Percentiles rank a stretch among this genome's conserved stretches.
These are phyloP conservation scores for Orchestes rusci DNA, from an alignment of 2,888 invertebrate genomes.

Conservation along the genomic window DNA sequence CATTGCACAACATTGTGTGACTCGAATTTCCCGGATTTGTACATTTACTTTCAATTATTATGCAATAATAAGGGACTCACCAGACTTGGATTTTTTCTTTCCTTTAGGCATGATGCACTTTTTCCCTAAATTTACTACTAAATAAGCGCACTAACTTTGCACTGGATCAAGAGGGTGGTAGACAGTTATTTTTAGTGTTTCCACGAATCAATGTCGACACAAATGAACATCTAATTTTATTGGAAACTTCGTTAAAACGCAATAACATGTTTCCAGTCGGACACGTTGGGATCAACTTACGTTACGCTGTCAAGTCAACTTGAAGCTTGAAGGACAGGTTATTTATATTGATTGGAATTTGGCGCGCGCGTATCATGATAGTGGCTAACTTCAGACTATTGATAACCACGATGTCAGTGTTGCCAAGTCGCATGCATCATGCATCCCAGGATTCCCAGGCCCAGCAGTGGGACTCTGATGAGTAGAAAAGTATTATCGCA, in stretches of 20 bases:
- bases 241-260: slow-evolving; percentile 63
- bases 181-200: slow-evolving; percentile 67
- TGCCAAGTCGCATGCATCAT: no score
- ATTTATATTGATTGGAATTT: slow-evolving; percentile 22
- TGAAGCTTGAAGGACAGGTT: slow-evolving; percentile 19
- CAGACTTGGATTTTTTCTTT: slow-evolving; percentile 67
- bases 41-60: no score
- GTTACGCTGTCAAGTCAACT: no score
- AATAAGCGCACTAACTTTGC: slow-evolving; percentile 52
- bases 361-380: slow-evolving; percentile 17
- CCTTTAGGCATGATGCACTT: slow-evolving; percentile 63
- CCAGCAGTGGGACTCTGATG: no score
- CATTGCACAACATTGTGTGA: no score
- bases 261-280: slow-evolving; percentile 60
- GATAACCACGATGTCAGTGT: neutral
- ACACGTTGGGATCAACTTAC: slow-evolving; percentile 24
- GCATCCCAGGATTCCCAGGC: no score
- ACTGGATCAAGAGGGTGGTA: slow-evolving; percentile 75
- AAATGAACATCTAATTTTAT: slow-evolving; percentile 65
- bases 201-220: slow-evolving; percentile 62
- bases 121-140: slow-evolving; percentile 49
- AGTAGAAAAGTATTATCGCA: no score
- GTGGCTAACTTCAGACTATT: slow-evolving; percentile 5
- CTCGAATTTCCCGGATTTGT: no score
- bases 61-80: slow-evolving; percentile 52